A percentile compares a stretch with the other conserved stretches of the same genome.
Evolutionary conservation across 2,797 vertebrate species (phyloP).

Genomic region (Otolemur crassicaudatus): DNA sequence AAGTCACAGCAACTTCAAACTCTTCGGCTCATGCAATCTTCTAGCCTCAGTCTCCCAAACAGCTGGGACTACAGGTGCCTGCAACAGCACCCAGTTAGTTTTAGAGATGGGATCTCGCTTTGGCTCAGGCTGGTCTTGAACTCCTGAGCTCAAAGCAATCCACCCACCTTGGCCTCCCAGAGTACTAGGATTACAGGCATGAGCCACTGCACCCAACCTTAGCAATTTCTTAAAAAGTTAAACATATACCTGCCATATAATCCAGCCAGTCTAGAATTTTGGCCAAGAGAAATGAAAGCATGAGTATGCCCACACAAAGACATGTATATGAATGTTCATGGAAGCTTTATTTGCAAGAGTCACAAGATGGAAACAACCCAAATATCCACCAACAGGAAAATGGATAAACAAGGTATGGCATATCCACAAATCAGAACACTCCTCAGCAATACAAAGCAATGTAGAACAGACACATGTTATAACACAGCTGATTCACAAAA

Average conservation of each 20-base stretch:
- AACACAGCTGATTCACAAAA: not conserved
- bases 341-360: not conserved
- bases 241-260: not conserved
- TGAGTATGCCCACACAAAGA: not conserved
- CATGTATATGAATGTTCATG: not conserved
- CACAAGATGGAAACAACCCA: not conserved
- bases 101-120: too few relatives aligned
- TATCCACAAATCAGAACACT: not conserved
- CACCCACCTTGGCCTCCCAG: too few relatives aligned
- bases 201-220: too few relatives aligned
- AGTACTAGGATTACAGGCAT: too few relatives aligned
- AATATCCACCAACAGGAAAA: not conserved
- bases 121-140: too few relatives aligned
- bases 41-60: too few relatives aligned
- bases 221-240: not conserved
- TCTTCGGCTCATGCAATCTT: too few relatives aligned
- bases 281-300: not conserved
- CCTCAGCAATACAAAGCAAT: not conserved
- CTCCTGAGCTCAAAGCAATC: too few relatives aligned
- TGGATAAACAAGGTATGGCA: accelerated
- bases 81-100: too few relatives aligned
- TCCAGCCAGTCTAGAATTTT: not conserved
- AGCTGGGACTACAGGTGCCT: too few relatives aligned
- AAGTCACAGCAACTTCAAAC: too few relatives aligned
- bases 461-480: not conserved